Conservation (phyloP, 2,888 invertebrate species). For the Lepidocyrtinus sp. region DNA sequence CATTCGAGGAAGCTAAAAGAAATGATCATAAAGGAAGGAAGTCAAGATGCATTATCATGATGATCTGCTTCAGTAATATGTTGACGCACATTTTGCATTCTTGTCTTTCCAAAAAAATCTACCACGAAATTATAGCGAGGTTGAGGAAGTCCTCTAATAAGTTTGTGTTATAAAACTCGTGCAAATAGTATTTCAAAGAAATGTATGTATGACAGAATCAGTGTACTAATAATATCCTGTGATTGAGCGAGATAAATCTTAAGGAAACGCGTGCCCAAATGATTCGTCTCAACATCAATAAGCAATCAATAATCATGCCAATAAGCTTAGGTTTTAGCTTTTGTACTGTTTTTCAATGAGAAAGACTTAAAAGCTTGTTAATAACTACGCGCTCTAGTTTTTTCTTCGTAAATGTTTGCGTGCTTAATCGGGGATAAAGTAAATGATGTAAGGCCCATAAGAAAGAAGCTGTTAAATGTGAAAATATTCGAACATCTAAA, state of each 20-base stretch:
- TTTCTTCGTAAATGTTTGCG: not conserved
- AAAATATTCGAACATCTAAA: no score
- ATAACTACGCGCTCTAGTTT: not conserved
- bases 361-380: no score
- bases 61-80: not conserved
- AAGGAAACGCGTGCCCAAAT: not conserved
- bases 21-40: not conserved
- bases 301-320: not conserved
- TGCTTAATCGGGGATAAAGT: no score
- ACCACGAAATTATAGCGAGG: not conserved
- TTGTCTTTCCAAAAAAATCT: not conserved
- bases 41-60: not conserved
- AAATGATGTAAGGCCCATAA: no score
- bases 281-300: constrained; percentile 7
- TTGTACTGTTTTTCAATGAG: not conserved
- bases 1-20: not conserved
- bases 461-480: no score
- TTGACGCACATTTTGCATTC: not conserved
- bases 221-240: not conserved
- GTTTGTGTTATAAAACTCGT: not conserved
- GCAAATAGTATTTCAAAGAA: not conserved
- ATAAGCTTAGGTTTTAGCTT: not conserved
- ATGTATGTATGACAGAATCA: not conserved
- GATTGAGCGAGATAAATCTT: not conserved
- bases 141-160: not conserved